Evolutionary conservation across 2,113 vertebrate species (phyloP).

Genomic region (Rhizomys pruinosus): DNA sequence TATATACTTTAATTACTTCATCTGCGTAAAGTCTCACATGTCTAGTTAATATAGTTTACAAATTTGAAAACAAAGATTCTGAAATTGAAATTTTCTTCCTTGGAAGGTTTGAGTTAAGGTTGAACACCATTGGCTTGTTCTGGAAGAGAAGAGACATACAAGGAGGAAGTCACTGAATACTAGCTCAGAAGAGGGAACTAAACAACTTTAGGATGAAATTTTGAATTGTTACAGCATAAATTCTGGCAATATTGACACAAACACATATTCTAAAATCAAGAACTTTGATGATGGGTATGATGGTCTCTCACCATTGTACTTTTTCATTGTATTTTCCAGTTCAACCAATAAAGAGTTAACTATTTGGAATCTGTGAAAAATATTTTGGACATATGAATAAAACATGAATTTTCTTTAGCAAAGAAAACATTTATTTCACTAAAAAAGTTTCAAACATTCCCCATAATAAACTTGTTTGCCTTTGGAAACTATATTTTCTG

Average conservation of each 20-base stretch:
- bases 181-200: neutral
- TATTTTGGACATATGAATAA: neutral
- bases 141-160: neutral
- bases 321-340: neutral
- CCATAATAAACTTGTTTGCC: neutral
- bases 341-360: neutral
- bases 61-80: neutral
- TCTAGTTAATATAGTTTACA: neutral
- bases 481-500: conserved; percentile 13
- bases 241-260: neutral
- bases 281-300: neutral
- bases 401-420: neutral
- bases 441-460: conserved; percentile 15
- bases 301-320: neutral
- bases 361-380: conserved; percentile 35
- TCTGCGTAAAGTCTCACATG: neutral
- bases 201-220: neutral
- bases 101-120: neutral
- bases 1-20: neutral
- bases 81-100: conserved; percentile 14
- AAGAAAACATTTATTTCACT: neutral
- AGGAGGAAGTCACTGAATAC: neutral
- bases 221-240: neutral
- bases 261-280: neutral
- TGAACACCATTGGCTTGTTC: neutral